A percentile compares a stretch with the other conserved stretches of the same genome.
These are phyloP conservation scores for Drosophila affinis DNA, from an alignment of 2,888 invertebrate species.

Conservation along the genomic window DNA sequence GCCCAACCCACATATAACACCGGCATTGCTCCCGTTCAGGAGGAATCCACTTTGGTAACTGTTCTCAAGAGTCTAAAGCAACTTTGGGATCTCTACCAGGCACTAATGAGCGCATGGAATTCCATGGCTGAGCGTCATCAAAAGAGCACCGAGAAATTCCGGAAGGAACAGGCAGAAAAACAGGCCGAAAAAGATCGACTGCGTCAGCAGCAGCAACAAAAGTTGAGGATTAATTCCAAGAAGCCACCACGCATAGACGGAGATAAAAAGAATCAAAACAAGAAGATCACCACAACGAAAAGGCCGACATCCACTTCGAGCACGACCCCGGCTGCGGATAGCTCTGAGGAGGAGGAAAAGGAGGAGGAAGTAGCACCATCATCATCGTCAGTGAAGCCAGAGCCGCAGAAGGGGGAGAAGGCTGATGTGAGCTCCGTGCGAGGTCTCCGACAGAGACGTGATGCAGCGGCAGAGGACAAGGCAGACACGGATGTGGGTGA, in stretches of 20 bases:
- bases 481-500: slow-evolving; percentile 72
- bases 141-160: slow-evolving; percentile 52
- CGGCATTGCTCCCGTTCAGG: slow-evolving; percentile 21
- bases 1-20: not conserved
- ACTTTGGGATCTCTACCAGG: slow-evolving; percentile 81
- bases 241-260: slow-evolving; percentile 69
- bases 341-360: slow-evolving; percentile 25
- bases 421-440: slow-evolving; percentile 22
- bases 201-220: slow-evolving; percentile 65
- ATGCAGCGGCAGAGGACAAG: slow-evolving; percentile 25
- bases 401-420: slow-evolving; percentile 35
- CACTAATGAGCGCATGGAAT: slow-evolving; percentile 79
- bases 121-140: slow-evolving; percentile 70
- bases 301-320: slow-evolving; percentile 34
- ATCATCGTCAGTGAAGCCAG: slow-evolving; percentile 30
- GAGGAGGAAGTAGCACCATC: slow-evolving; percentile 18
- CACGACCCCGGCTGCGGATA: slow-evolving; percentile 25
- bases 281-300: slow-evolving; percentile 47
- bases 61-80: slow-evolving; percentile 75
- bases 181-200: slow-evolving; percentile 61
- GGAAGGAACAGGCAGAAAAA: slow-evolving; percentile 61
- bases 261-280: slow-evolving; percentile 51
- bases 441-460: slow-evolving; percentile 63
- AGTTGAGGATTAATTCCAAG: slow-evolving; percentile 72
- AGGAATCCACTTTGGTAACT: slow-evolving; percentile 63